phyloP scores from a whole-genome alignment of 2,797 vertebrate species.

The Neosalanx taihuensis region DNA sequence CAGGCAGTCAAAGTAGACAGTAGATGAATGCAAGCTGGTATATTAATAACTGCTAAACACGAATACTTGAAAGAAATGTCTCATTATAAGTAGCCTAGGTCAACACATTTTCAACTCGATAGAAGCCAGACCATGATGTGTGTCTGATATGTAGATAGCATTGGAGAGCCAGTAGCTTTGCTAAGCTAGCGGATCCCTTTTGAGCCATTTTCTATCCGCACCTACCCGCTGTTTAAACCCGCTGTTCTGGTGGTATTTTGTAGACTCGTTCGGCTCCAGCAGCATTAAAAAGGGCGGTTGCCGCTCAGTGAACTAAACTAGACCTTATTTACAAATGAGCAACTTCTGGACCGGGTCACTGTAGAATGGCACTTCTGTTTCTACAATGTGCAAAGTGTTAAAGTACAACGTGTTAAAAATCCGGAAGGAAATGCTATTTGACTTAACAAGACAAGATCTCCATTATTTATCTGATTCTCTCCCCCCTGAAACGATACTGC shows the following conservation, averaged over 20 bases:
- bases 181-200: not conserved
- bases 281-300: constrained; percentile 10
- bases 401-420: constrained; percentile 44
- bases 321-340: not conserved
- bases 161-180: not conserved
- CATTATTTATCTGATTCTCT: not conserved
- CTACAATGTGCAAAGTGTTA: not conserved
- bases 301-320: not conserved
- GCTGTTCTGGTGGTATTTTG: not conserved
- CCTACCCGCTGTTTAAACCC: constrained; percentile 3
- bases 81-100: not conserved
- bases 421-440: constrained; percentile 71
- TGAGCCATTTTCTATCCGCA: constrained; percentile 1
- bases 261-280: not conserved
- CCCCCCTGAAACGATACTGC: too few relatives aligned
- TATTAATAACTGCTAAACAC: not conserved
- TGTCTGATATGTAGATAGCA: not conserved
- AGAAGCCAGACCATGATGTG: not conserved
- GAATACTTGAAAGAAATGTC: not conserved
- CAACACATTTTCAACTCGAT: not conserved
- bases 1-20: not conserved
- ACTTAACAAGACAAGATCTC: constrained; percentile 14
- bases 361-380: not conserved
- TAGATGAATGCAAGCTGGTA: not conserved
- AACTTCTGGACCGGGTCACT: not conserved